Conservation (phyloP, 2,888 invertebrate species). For the Margaritifera margaritifera region DNA sequence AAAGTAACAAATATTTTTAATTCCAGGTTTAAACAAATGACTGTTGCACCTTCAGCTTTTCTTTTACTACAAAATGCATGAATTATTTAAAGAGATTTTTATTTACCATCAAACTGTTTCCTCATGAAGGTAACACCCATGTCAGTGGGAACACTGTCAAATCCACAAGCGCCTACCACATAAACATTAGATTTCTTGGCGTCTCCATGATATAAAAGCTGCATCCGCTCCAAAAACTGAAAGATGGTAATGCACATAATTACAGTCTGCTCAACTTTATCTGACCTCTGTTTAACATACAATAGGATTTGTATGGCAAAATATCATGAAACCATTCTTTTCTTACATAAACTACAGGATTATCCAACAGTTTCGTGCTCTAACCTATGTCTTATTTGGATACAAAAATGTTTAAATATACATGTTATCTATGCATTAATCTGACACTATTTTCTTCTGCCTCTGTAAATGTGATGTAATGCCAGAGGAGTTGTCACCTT, state of each 20-base stretch:
- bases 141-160: slow-evolving; percentile 93
- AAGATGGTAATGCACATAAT: slow-evolving; percentile 14
- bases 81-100: background rate
- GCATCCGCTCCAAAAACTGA: slow-evolving; percentile 89
- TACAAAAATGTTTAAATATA: too few relatives aligned
- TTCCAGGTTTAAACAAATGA: background rate
- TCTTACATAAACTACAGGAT: too few relatives aligned
- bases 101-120: slow-evolving; percentile 62
- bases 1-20: background rate
- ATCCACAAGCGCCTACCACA: slow-evolving; percentile 92
- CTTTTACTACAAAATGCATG: background rate
- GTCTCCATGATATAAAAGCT: slow-evolving; percentile 83
- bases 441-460: too few relatives aligned
- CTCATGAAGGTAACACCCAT: slow-evolving; percentile 84
- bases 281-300: too few relatives aligned
- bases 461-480: too few relatives aligned
- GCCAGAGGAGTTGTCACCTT: too few relatives aligned
- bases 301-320: too few relatives aligned
- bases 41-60: background rate
- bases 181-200: slow-evolving; percentile 85
- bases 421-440: too few relatives aligned
- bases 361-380: too few relatives aligned
- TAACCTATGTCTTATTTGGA: too few relatives aligned
- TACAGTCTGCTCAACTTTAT: too few relatives aligned
- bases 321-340: too few relatives aligned